Base-by-base conservation (phyloP, 2,113 vertebrate species). In the Octodon degus region DNA sequence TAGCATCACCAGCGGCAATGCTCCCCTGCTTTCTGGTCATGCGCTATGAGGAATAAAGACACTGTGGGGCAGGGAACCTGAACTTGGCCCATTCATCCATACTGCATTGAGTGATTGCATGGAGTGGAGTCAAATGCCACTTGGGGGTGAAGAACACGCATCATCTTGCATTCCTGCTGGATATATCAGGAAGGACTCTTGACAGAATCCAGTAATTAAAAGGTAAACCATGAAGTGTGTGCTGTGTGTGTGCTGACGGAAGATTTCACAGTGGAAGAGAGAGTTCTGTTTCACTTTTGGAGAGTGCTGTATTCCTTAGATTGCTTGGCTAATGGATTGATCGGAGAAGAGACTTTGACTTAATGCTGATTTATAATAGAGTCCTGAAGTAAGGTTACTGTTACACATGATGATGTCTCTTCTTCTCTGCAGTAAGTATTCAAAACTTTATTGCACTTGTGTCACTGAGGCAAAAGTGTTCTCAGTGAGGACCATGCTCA, bases 81-180 rank as follows among this genome's bases (percentile, higher is more conserved):
- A 97, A 97, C 92, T 85, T 98, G 96, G 85, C 96, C 30, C 80
- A 97, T 98, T 98, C 97, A 83, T 98, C 95, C 92, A 92, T 94
- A 93, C 91, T 96, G 94, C 40, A 24, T 76, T 93, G 90, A 97
- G 90, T 50, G 95, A 77, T 96, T 98, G 93, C 2, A 10, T 96
- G 92, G 90, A 97, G 58, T 93, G 97, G 94, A 97, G 97, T 97
- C 97, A 96, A 79, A 96, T 97, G 97, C 97, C 95, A 93, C 90
- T 97, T 97, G 53, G 53, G 90, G 83, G 76, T 98, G 97, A 98
- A 95, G 93, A 77, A 90, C 76, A 82, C 70, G 76, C 68, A 25
- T 97, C 95, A 77, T 80, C 96, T 98, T 97, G 94, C 63, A 93
- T 89, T 96, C 89, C 95, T 65, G 47, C 84, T 85, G 96, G 89